Base-by-base conservation (phyloP, 2,113 vertebrate species). In the Piliocolobus tephrosceles region DNA sequence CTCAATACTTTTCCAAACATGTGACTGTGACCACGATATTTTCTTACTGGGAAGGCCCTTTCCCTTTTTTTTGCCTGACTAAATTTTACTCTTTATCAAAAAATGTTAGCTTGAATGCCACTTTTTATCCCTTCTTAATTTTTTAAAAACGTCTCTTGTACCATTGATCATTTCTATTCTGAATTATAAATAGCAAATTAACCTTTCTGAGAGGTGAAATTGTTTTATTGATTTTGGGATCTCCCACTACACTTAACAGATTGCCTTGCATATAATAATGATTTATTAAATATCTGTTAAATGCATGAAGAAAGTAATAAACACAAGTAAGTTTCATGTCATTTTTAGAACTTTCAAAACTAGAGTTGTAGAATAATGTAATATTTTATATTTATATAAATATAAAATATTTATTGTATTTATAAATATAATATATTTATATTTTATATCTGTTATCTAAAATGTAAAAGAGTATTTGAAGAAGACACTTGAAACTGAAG, bases 391-490 rank as follows among this genome's bases (percentile, higher is more conserved):
- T 50, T 50, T 50, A 50, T 50, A 50, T 50, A 50, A 40, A 40
- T 40, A 40, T 40, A 40, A 40, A 40, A 40, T 40, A 40, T 40
- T 40, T 40, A 40, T 40, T 40, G 40, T 40, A 40, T 40, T 40
- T 40, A 40, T 40, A 40, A 40, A 40, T 40, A 40, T 40, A 40
- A 40, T 50, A 50, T 50, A 50, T 50, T 50, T 4, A 50, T 76
- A 78, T 81, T 90, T 78, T 91, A 35, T 72, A 94, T 91, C 50
- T 38, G 75, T 84, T 64, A 88, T 61, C 79, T 96, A 95, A 96
- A 84, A 96, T 82, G 32, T 86, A 72, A 97, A 84, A 90, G n/a
- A 70, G 66, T 97, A 35, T 85, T 95, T 96, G 92, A 84, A 95
- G 95, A 97, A 91, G 50, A 55, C 35, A 27, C 0, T 5, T 97